phyloP scores from a whole-genome alignment of 2,797 vertebrate species.

The Lepilemur septentrionalis region DNA sequence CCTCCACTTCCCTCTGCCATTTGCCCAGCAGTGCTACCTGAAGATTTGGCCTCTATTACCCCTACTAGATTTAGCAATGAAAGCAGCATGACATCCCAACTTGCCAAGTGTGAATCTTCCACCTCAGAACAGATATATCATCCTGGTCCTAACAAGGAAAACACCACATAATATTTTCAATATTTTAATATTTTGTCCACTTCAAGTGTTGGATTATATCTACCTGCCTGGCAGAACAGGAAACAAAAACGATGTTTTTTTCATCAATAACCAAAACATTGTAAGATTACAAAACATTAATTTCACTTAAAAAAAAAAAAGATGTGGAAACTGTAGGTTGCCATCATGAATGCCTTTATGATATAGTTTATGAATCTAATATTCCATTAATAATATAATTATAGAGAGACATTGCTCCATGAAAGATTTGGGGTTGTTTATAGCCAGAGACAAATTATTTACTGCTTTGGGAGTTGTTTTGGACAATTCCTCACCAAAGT shows the following conservation, averaged over 20 bases:
- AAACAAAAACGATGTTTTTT: not conserved
- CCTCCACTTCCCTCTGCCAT: not conserved
- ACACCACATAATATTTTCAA: not conserved
- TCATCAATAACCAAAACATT: not conserved
- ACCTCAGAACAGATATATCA: not conserved
- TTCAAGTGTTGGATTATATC: not conserved
- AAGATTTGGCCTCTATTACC: conserved; percentile 24
- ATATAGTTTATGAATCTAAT: not conserved
- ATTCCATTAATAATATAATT: not conserved
- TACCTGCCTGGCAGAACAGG: not conserved
- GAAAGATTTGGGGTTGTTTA: not conserved
- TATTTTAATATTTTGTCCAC: not conserved
- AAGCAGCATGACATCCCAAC: not conserved
- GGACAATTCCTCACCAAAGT: conserved; percentile 52
- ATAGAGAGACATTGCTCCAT: not conserved
- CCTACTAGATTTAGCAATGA: not conserved
- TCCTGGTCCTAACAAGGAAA: conserved; percentile 17
- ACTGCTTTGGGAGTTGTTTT: not conserved
- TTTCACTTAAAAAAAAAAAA: conserved; percentile 2
- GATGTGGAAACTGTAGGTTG: not conserved
- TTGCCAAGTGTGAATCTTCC: not conserved
- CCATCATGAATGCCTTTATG: not conserved
- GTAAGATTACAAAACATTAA: not conserved
- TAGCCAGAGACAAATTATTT: not conserved
- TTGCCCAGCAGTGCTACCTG: conserved; percentile 26